Base-by-base conservation (phyloP, 2,888 invertebrate species). In the Strigamia maritima region DNA sequence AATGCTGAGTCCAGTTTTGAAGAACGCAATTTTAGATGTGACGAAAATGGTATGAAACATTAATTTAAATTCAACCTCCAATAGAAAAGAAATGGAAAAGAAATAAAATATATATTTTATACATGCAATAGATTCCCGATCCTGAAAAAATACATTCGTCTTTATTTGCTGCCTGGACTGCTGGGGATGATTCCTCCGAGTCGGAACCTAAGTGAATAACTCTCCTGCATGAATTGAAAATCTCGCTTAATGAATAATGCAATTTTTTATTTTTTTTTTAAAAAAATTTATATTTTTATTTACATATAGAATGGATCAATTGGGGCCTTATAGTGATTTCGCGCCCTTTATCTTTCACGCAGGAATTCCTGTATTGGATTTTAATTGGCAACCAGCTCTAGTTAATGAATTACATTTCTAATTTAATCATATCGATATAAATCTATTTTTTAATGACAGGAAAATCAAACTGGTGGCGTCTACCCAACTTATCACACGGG, bases 401-500 rank as follows among this genome's bases (percentile, higher is more conserved):
- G 70, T 44, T 22, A 75, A 12, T 49, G 16, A 24, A 28, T 49
- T n/a, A 28, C 12, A 44, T 24, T 28, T 12, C 19, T 8, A 60
- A n/a, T 12, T 22, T 10, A 7, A n/a, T 28, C 14, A 16, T 79
- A 1, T 26, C 16, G 22, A 8, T 22, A 24, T 49, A 26, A 19
- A 26, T n/a, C 7, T 22, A 10, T 44, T 28, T 12, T 28, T 44
- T 44, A 49, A 14, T n/a, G 12, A 77, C 49, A 77, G 77, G 49
- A 65, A 35, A 54, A 78, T 12, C 65, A 65, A 65, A 78, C 65
- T 0, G 65, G 65, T 7, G 49, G 26, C 40, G 84, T 84, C 80
- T 85, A 85, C 80, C 86, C 86, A 7, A 84, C 83, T 8, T 84
- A 85, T 81, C 86, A 86, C 80, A 86, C 86, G 0, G 82, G 85